Evolutionary conservation across 2,797 vertebrate genomes (phyloP), one percentile per base, ranked within the genome.

Genomic region (Pseudomugil gertrudae): DNA sequence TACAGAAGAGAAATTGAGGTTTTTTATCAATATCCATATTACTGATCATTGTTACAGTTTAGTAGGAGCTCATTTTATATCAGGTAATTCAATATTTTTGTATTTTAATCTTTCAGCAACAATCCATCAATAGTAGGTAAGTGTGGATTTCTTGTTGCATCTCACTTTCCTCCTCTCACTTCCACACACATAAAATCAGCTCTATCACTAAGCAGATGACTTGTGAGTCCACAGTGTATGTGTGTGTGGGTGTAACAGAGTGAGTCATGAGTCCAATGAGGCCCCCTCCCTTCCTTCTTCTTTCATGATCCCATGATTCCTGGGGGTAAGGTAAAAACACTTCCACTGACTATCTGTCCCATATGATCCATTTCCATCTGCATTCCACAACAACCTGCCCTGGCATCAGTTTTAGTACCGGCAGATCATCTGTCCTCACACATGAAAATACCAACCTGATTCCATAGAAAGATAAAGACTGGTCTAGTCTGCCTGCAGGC

Each of bases 231-330:
- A 72, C 74, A 69, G 64, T 40, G 43, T 79, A 59, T 80, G 66
- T 59, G 73, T 68, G 83, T 86, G 74, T 78, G 32, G 71, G 70
- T 83, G 78, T 57, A 35, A 24, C 35, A 38, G 72, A 81, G 75
- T 88, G 82, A 87, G 82, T 89, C 80, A 84, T 62, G 66, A 79
- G 81, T 74, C 65, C 58, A 35, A 10, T 66, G 77, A 87, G 57
- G 29, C 10, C 56, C 32, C 63, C 38, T 4, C 24, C 30, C 19
- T 45, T 53, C 63, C 53, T 57, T 62, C 69, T 48, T 77, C 61
- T 57, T 62, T 65, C 69, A 65, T 40, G 26, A 80, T 53, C 76
- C 74, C 76, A 81, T 66, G 66, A 80, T 80, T 71, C 84, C 71
- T 83, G 75, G 81, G 81, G 80, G 78, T 72, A 76, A 62, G 74